These are phyloP conservation scores for Myotis brandtii DNA, from an alignment of 2,113 vertebrate species.

Conservation along the genomic window DNA sequence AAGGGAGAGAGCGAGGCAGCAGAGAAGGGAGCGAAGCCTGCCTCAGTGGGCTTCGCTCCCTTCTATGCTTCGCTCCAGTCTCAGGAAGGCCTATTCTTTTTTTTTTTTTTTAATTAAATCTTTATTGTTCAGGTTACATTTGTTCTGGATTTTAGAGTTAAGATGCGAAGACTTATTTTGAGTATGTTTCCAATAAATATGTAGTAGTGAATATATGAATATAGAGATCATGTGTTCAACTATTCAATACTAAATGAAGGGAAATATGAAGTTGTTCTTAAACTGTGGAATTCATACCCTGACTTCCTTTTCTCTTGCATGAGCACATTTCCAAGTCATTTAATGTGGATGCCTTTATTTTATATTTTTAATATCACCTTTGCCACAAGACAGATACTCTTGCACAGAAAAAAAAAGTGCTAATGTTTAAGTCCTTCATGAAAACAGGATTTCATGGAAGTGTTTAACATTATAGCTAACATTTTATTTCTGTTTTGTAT, in stretches of 20 bases:
- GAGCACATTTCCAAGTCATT: neutral
- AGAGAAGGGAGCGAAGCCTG: no score
- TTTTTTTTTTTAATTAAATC: no score
- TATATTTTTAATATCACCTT: neutral
- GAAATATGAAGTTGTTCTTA: neutral
- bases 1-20: no score
- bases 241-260: neutral
- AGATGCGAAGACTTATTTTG: neutral
- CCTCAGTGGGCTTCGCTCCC: no score
- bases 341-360: neutral
- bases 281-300: neutral
- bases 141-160: slow-evolving; percentile 23
- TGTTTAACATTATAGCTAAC: neutral
- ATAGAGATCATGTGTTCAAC: neutral
- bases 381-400: neutral
- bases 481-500: slow-evolving; percentile 44
- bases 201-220: neutral
- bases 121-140: no score
- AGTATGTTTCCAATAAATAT: neutral
- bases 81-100: no score
- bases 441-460: neutral
- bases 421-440: neutral
- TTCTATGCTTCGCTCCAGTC: no score
- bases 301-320: neutral
- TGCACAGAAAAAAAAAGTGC: neutral